Evolutionary conservation across 1,140 invertebrate species (phyloP).

Genomic region (Drosophila burlai): DNA sequence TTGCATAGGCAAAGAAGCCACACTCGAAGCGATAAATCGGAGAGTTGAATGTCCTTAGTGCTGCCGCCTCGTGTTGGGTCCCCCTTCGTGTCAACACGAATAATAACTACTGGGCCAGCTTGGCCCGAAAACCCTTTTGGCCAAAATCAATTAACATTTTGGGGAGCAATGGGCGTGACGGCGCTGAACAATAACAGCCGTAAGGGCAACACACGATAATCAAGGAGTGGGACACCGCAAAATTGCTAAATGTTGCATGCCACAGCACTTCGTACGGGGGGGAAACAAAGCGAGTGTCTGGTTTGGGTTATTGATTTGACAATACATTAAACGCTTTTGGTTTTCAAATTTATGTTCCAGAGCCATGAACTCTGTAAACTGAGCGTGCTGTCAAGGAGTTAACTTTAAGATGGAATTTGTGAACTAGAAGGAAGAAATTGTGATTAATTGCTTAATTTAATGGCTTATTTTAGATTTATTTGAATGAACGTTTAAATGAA

Average conservation of each 20-base stretch:
- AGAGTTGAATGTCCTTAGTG: constrained; percentile 66
- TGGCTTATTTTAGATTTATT: neutral
- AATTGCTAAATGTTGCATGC: constrained; percentile 61
- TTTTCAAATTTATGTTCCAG: constrained; percentile 15
- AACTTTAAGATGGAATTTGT: constrained; percentile 1
- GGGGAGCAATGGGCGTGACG: constrained; percentile 48
- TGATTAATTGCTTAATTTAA: neutral
- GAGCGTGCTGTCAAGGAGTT: neutral
- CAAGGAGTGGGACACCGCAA: constrained; percentile 42
- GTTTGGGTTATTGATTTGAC: constrained; percentile 57
- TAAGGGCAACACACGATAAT: constrained; percentile 26
- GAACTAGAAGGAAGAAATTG: neutral
- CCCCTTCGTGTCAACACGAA: constrained; percentile 31
- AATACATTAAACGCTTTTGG: constrained; percentile 23
- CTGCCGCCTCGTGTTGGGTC: constrained; percentile 8
- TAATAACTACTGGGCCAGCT: constrained; percentile 10
- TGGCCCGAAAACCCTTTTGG: constrained; percentile 12
- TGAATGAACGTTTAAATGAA: neutral
- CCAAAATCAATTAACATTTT: constrained; percentile 71
- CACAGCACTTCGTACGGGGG: constrained; percentile 30
- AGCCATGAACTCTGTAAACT: constrained; percentile 10
- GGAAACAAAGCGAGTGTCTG: constrained; percentile 10
- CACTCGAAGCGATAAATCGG: constrained; percentile 15
- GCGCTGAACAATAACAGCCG: constrained; percentile 43
- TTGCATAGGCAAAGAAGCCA: constrained; percentile 8